Evolutionary conservation across 2,888 invertebrate genomes (phyloP), one percentile per base, ranked within the genome.

Genomic region (Embidobia sp.): DNA sequence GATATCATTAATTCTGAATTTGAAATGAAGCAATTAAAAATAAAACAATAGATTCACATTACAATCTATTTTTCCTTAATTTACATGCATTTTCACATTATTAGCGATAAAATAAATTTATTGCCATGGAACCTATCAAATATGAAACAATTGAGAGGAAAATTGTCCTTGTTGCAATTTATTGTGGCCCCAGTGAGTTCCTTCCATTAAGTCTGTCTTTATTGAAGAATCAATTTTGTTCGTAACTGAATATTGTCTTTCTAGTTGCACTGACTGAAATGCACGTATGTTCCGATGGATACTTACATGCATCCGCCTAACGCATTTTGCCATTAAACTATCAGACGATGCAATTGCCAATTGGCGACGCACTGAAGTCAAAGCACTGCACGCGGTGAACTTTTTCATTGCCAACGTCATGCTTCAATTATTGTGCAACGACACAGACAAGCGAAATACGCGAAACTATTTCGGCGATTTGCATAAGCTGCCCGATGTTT

Each of bases 341-440:
- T 85, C 85, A 84, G 85, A 85, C 84, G 82, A 74, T 80, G 82
- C 83, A 83, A 85, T 85, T 84, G 83, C 79, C 85, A 84, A 85
- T 85, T 85, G 82, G 77, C 74, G 72, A 74, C 51, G 64, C 69
- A 69, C 40, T 26, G 51, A 57, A 57, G 72, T 63, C 64, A 72
- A 75, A 75, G 63, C 48, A 73, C 57, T 61, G 51, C 33, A 31
- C 31, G 42, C 33, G 18, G 67, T 31, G 64, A 67, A 61, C 72
- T 70, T 78, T 76, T 77, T 73, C 70, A 64, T 77, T 73, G 73
- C 59, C 76, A 75, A 67, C 61, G 48, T 67, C 48, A 69, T 37
- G 59, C 72, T 73, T 46, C 61, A 51, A 61, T 61, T 70, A 57
- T 69, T 42, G 26, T 53, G 18, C 44, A 44, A 66, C 46, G n/a